Evolutionary conservation across 2,888 invertebrate species (phyloP).

Genomic region (Himalopsyche kuldschensis): DNA sequence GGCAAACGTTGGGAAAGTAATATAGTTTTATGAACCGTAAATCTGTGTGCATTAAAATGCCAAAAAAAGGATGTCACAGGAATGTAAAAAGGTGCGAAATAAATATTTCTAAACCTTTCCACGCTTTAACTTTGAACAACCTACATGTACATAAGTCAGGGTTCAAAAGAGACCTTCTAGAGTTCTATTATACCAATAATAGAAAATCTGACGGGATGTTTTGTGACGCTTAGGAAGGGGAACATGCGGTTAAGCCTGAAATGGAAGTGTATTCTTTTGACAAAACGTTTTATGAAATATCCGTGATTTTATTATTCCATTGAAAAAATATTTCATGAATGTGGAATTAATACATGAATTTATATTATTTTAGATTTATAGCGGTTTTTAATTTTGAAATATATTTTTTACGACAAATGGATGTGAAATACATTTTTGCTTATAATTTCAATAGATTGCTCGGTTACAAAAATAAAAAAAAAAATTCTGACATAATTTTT

Average conservation of each 20-base stretch:
- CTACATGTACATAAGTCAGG: neutral
- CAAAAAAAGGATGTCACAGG: neutral
- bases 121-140: neutral
- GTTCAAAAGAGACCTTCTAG: neutral
- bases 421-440: no score
- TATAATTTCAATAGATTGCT: no score
- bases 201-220: neutral
- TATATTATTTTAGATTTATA: no score
- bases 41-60: neutral
- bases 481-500: no score
- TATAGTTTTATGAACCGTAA: neutral
- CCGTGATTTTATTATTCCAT: neutral
- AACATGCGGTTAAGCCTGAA: neutral
- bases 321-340: neutral
- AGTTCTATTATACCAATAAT: neutral
- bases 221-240: neutral
- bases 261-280: neutral
- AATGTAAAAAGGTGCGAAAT: neutral
- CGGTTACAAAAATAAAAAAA: no score
- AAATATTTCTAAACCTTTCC: neutral
- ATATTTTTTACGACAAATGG: no score
- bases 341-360: neutral
- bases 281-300: neutral
- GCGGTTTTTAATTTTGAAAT: no score
- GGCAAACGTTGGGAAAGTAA: neutral